A percentile compares a stretch with the other conserved stretches of the same genome.
Evolutionary conservation across 2,797 vertebrate genomes (phyloP).

Genomic region (Fringilla coelebs): DNA sequence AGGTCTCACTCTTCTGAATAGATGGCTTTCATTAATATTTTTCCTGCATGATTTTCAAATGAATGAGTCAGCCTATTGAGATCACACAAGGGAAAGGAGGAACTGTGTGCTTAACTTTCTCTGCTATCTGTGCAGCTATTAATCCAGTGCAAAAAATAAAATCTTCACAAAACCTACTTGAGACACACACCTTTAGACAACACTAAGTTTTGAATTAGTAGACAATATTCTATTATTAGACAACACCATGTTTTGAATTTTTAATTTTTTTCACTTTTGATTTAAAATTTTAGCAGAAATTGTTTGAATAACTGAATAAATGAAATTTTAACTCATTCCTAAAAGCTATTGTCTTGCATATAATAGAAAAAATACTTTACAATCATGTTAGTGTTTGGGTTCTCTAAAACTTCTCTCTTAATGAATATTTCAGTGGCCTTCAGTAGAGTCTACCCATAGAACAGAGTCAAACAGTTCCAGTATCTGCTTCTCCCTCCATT

Average conservation of each 20-base stretch:
- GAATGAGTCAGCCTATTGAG: not conserved
- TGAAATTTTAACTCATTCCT: not conserved
- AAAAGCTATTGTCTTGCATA: not conserved
- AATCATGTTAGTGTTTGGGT: fast-evolving
- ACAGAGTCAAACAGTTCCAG: not conserved
- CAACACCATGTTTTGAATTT: not conserved
- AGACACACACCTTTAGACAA: not conserved
- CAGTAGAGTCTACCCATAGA: not conserved
- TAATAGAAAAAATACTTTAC: not conserved
- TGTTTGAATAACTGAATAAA: not conserved
- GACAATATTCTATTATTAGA: not conserved
- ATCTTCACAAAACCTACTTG: not conserved
- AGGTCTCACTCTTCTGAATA: not conserved
- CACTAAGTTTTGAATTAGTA: not conserved
- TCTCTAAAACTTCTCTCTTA: not conserved
- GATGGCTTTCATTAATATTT: not conserved
- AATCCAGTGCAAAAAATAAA: not conserved
- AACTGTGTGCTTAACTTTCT: not conserved
- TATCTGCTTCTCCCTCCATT: not conserved
- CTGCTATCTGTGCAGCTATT: not conserved
- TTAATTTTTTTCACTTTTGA: not conserved
- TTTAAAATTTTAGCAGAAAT: not conserved
- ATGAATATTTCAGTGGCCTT: not conserved
- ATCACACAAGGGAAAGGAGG: not conserved
- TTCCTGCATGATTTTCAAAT: not conserved